Evolutionary conservation across 2,113 vertebrate species (phyloP).

Genomic region (Ahaetulla prasina): DNA sequence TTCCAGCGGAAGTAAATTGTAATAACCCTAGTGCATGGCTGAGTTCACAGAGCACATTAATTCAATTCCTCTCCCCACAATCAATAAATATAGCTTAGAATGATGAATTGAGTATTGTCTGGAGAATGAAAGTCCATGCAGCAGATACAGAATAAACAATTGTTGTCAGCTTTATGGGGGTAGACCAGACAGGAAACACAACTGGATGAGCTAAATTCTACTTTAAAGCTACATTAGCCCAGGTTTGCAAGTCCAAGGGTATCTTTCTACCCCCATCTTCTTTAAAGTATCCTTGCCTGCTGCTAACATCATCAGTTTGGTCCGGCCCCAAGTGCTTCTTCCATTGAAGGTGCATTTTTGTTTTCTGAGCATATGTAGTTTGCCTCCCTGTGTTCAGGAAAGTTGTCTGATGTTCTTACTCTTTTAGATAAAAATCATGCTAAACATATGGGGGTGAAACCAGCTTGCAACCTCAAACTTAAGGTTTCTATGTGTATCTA

Average conservation of each 20-base stretch:
- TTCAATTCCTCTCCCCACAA: neutral
- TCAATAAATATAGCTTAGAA: neutral
- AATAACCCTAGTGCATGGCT: neutral
- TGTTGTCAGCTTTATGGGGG: neutral
- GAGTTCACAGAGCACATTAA: neutral
- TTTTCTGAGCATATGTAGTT: neutral
- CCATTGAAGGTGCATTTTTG: neutral
- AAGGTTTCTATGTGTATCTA: neutral
- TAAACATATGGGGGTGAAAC: neutral
- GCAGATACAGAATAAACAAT: neutral
- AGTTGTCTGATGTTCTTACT: neutral
- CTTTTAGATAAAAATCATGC: neutral
- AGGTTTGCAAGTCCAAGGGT: neutral
- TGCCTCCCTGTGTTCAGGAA: neutral
- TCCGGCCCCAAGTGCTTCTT: neutral
- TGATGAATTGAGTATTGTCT: neutral
- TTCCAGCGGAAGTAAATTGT: neutral
- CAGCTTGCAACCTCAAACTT: neutral
- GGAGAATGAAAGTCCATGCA: neutral
- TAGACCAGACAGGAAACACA: neutral
- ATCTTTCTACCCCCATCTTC: neutral
- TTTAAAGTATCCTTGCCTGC: neutral
- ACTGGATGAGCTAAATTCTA: neutral
- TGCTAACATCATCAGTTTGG: neutral
- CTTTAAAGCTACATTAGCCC: neutral